Evolutionary conservation across 2,113 vertebrate genomes (phyloP).

Genomic region (Solea senegalensis): DNA sequence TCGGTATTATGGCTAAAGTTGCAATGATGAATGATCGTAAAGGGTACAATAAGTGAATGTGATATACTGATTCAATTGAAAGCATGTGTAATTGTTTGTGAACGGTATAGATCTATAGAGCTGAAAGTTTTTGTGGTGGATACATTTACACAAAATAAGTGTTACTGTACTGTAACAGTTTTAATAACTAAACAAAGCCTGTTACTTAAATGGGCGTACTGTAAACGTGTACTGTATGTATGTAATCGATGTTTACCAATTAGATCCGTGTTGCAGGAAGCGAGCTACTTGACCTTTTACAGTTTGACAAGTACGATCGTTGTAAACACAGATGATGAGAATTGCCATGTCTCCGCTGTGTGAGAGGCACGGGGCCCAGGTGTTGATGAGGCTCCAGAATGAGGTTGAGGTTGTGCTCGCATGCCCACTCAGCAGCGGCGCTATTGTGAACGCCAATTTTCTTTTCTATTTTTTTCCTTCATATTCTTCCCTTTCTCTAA

Average conservation of each 20-base stretch:
- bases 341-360: constrained; percentile 55
- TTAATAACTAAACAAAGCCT: background rate
- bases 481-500: constrained; percentile 37
- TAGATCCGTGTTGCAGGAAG: constrained; percentile 57
- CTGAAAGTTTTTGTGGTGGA: background rate
- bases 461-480: constrained; percentile 18
- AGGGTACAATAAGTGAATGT: background rate
- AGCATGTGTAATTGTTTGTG: background rate
- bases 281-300: constrained; percentile 74
- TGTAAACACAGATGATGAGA: constrained; percentile 71
- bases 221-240: constrained; percentile 1
- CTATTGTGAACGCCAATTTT: constrained; percentile 35
- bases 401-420: constrained; percentile 35
- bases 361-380: constrained; percentile 13
- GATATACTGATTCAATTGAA: background rate
- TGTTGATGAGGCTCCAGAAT: constrained; percentile 38
- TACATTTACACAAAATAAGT: constrained; percentile 1
- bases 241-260: constrained; percentile 69
- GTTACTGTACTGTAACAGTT: too few species aligned
- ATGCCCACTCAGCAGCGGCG: constrained; percentile 10
- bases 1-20: background rate
- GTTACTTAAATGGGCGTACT: constrained; percentile 32
- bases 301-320: constrained; percentile 63
- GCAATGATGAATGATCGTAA: background rate
- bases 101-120: background rate